Evolutionary conservation across 1,140 invertebrate genomes (phyloP), one percentile per base, ranked within the genome.

Genomic region (Choristoneura fumiferana): DNA sequence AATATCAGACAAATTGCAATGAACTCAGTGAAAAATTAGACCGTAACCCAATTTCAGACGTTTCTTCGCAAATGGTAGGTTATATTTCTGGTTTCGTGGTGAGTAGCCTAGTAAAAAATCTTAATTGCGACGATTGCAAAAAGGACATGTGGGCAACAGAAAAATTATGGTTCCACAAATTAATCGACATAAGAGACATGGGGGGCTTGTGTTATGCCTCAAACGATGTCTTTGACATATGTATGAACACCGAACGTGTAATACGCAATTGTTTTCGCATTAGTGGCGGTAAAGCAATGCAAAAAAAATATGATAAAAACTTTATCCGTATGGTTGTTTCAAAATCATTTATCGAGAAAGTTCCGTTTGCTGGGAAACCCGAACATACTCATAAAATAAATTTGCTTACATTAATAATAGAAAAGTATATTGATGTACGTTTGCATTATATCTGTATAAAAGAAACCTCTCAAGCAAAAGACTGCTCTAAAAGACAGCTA

Each of bases 261-360:
- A 52, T 52, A 12, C 29, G 18, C n/a, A 17, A 18, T 33, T 14
- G 9, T 13, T 18, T 22, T 15, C 45, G 18, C 17, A 52, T 52
- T 6, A 52, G 18, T 22, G 18, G 37, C 2, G 9, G 37, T 38
- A 38, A 13, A 38, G 1, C 37, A 4, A 4, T 38, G 37, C 37
- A 52, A 33, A 52, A 22, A 52, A 52, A 15, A 14, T 15, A 40
- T 14, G 39, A 17, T 15, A 40, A 40, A 13, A 17, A 40, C 14
- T 15, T 17, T 40, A 15, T 15, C 8, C 17, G 22, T 29, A 29
- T 14, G 17, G 14, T 9, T 4, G 18, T 52, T 52, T 34, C 29
- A 52, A 52, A 33, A 52, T 18, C 9, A 52, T 52, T 33, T 18
- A 10, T 52, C 8, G 18, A 52, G 9, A 18, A 22, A n/a, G 45